These are phyloP conservation scores for Pachliopta kotzebuea DNA, from an alignment of 2,888 invertebrate genomes.

Conservation along the genomic window DNA sequence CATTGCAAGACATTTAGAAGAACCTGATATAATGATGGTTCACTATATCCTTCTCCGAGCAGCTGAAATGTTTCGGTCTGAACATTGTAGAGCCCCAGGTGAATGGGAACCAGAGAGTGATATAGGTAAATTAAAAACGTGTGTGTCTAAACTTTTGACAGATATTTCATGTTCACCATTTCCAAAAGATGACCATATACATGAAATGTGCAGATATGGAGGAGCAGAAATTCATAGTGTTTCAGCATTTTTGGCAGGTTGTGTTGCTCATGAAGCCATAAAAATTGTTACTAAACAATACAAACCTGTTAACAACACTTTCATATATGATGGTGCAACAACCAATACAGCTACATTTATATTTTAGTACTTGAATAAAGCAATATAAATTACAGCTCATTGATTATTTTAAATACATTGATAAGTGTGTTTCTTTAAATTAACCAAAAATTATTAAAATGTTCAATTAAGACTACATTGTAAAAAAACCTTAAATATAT, in stretches of 20 bases:
- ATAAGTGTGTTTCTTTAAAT: background rate
- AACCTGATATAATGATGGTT: slow-evolving; percentile 92
- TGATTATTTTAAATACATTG: background rate
- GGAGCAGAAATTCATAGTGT: slow-evolving; percentile 97
- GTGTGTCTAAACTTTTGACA: slow-evolving; percentile 85
- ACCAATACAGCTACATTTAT: slow-evolving; percentile 91
- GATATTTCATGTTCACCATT: slow-evolving; percentile 92
- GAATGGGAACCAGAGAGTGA: slow-evolving; percentile 95
- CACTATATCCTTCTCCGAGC: slow-evolving; percentile 95
- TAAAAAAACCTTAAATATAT: background rate
- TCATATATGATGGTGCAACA: slow-evolving; percentile 96
- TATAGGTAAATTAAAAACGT: slow-evolving; percentile 90
- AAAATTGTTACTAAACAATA: slow-evolving; percentile 98
- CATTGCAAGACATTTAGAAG: slow-evolving; percentile 86
- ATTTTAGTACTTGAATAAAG: slow-evolving; percentile 74
- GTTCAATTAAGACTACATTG: background rate
- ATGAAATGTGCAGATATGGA: slow-evolving; percentile 97
- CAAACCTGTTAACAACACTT: slow-evolving; percentile 96
- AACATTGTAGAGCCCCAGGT: slow-evolving; percentile 95
- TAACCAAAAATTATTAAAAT: background rate
- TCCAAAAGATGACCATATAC: slow-evolving; percentile 94
- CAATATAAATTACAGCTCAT: slow-evolving; percentile 11
- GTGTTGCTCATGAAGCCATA: slow-evolving; percentile 97
- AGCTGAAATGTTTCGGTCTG: slow-evolving; percentile 93
- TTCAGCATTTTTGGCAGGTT: slow-evolving; percentile 94